Percentiles rank a stretch among this genome's conserved stretches.
phyloP scores from a whole-genome alignment of 1,140 invertebrate genomes.

The Euglossa dilemma region DNA sequence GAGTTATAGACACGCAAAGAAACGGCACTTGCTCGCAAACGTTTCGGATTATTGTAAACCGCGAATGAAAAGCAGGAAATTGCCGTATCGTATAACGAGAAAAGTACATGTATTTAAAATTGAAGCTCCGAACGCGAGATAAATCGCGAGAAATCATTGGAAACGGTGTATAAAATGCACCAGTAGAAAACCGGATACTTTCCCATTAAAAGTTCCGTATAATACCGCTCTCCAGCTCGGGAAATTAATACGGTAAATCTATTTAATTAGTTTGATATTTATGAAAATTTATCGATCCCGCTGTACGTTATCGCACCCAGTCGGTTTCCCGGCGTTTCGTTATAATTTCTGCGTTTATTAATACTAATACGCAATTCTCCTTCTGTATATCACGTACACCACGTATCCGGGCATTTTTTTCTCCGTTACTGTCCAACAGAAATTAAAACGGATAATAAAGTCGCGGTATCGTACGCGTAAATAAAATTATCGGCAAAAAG shows the following conservation, averaged over 20 bases:
- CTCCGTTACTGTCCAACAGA: no score
- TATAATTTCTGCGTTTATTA: not conserved
- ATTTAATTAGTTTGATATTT: not conserved
- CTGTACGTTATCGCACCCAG: no score
- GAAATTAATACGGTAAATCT: slow-evolving; percentile 4
- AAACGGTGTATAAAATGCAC: not conserved
- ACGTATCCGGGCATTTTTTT: no score
- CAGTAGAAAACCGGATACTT: not conserved
- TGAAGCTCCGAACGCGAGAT: no score
- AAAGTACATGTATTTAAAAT: no score
- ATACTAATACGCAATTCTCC: not conserved
- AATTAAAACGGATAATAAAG: not conserved
- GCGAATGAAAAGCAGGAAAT: not conserved
- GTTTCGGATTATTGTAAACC: not conserved
- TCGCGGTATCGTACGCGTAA: no score
- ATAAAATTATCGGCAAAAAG: not conserved
- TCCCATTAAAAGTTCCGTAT: not conserved
- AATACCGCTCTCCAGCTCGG: not conserved
- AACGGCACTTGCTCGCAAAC: not conserved
- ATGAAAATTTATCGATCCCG: not conserved
- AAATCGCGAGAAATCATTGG: not conserved
- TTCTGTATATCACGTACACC: not conserved
- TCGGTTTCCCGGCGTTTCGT: not conserved
- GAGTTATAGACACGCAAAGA: not conserved
- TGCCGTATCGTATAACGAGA: not conserved